Base-by-base conservation (phyloP, 2,113 vertebrate species). In the Prionailurus bengalensis region DNA sequence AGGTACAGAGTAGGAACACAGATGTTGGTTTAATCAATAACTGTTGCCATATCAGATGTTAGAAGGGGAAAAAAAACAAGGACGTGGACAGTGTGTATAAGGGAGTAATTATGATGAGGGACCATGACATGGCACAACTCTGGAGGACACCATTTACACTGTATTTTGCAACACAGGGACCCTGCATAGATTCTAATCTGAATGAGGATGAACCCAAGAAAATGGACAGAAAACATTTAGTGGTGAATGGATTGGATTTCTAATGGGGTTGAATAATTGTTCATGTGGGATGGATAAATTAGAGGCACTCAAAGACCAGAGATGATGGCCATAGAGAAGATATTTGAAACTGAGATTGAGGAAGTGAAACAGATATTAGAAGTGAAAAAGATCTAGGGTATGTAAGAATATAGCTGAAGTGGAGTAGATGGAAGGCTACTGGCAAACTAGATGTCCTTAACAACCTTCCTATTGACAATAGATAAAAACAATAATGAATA, bases 261-360 rank as follows among this genome's bases (percentile, higher is more conserved):
- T 83, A 74, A 45, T 4, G 31, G 31, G 17, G 7, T 27, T 85
- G 51, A 61, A 73, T 11, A 84, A 65, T 71, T 85, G 48, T 92
- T 92, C 53, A 76, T 19, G 10, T 70, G 74, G 3, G 36, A 80
- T 4, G 58, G 36, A 92, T 89, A 61, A 81, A 78, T 81, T 39
- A 93, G 19, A 79, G 42, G 39, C 12, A 55, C 51, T 87, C 92
- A 80, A 61, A 66, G 53, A 42, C 21, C 53, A 11, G 33, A 48
- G 27, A 25, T 51, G 25, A 74, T 90, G 48, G 25, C 53, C 81
- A 73, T 10, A 27, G 51, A 86, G 45, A 66, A 81, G 29, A 85
- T 45, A 86, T 42, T 84, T 93, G 42, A 91, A 91, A 82, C 6
- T 83, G 53, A 90, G 74, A 63, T 83, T 86, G 86, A 79, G 86